phyloP scores from a whole-genome alignment of 2,888 invertebrate species.

The Stenchaetothrips biformis region DNA sequence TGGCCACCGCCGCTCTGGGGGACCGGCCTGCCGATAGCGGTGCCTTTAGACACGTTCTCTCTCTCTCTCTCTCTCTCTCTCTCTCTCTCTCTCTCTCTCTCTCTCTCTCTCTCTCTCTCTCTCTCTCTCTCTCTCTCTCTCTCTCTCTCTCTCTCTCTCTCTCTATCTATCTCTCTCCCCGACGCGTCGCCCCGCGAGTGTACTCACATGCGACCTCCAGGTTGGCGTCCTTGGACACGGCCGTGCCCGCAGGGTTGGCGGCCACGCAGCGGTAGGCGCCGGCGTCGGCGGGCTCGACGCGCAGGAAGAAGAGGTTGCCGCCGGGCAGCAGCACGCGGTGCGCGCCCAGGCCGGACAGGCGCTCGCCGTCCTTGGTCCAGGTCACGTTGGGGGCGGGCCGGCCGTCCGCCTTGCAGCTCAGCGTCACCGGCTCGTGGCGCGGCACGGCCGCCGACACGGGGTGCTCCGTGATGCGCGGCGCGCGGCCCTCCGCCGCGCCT shows the following conservation, averaged over 20 bases:
- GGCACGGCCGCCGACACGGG: slow-evolving; percentile 28
- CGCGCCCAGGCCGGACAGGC: slow-evolving; percentile 38
- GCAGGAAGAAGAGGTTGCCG: background rate
- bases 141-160: too few species aligned
- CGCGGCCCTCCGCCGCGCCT: background rate
- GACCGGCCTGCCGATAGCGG: background rate
- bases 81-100: too few species aligned
- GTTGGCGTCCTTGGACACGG: slow-evolving; percentile 4
- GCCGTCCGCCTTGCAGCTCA: slow-evolving; percentile 28
- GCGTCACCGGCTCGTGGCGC: slow-evolving; percentile 27
- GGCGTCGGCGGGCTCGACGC: background rate
- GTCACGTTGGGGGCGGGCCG: background rate
- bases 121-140: too few species aligned
- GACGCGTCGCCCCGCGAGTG: too few species aligned
- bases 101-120: too few species aligned
- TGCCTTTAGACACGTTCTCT: background rate
- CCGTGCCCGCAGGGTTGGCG: background rate
- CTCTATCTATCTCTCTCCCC: too few species aligned
- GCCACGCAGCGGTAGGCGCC: slow-evolving; percentile 13
- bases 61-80: too few species aligned
- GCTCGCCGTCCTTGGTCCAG: slow-evolving; percentile 11
- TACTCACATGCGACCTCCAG: slow-evolving; percentile 3
- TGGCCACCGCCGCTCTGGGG: background rate
- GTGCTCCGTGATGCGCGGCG: slow-evolving; percentile 30
- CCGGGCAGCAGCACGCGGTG: slow-evolving; percentile 54